These are phyloP conservation scores for Silvanus unidentatus DNA, from an alignment of 2,888 invertebrate genomes.

Conservation along the genomic window DNA sequence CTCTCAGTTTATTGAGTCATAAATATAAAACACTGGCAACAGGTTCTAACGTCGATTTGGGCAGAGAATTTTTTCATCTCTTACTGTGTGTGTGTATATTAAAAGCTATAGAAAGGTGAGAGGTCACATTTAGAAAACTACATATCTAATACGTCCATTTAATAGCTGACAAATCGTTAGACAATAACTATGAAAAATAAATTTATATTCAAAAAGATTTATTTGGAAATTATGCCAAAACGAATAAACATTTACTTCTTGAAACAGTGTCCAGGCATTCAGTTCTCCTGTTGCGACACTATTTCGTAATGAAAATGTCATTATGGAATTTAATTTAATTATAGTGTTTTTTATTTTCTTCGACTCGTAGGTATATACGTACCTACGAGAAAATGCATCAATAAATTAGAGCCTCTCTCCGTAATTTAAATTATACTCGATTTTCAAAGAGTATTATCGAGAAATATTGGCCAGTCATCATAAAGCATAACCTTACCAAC, in stretches of 20 bases:
- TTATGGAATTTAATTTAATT: not conserved
- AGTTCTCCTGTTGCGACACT: too few relatives aligned
- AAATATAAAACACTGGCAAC: conserved; percentile 11
- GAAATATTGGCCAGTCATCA: not conserved
- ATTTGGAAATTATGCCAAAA: conserved; percentile 1
- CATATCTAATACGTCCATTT: conserved; percentile 8
- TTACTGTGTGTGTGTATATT: conserved; percentile 5
- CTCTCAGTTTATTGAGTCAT: conserved; percentile 11
- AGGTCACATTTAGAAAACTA: conserved; percentile 9
- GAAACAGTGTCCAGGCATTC: not conserved
- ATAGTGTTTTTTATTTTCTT: not conserved
- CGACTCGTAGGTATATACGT: not conserved
- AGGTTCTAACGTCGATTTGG: conserved; percentile 6
- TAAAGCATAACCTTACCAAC: conserved; percentile 2
- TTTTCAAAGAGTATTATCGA: too few relatives aligned
- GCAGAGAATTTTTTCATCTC: too few relatives aligned
- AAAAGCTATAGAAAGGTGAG: conserved; percentile 6
- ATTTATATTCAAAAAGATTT: not conserved
- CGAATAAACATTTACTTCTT: not conserved
- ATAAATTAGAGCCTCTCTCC: too few relatives aligned
- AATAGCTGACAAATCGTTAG: conserved; percentile 12
- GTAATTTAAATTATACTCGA: too few relatives aligned
- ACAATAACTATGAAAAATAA: conserved; percentile 6
- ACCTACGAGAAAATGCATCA: too few relatives aligned
- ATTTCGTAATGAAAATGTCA: too few relatives aligned